A percentile compares a stretch with the other conserved stretches of the same genome.
These are phyloP conservation scores for Pomacea maculata DNA, from an alignment of 1,140 invertebrate species.

Conservation along the genomic window DNA sequence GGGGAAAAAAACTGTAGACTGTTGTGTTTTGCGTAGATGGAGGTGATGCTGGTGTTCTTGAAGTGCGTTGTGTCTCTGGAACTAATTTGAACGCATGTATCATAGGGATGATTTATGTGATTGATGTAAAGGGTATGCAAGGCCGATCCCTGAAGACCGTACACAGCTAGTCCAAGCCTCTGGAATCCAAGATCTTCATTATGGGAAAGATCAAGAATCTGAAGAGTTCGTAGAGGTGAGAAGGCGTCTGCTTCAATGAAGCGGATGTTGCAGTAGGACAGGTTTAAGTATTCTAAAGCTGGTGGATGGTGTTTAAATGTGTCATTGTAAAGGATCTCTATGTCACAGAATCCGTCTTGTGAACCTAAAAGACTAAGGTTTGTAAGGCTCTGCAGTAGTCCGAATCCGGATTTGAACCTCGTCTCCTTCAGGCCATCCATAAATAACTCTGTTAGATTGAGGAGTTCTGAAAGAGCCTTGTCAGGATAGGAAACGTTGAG, in stretches of 20 bases:
- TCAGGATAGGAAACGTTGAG: not conserved
- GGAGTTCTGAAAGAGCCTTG: not conserved
- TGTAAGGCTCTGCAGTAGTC: not conserved
- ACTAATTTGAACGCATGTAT: not conserved
- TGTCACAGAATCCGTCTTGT: not conserved
- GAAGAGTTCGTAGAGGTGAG: conserved; percentile 4
- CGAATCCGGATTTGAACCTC: not conserved
- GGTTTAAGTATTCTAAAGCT: conserved; percentile 19
- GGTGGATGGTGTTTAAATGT: not conserved
- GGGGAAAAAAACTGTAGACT: not conserved
- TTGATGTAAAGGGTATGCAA: conserved; percentile 2
- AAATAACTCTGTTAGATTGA: not conserved
- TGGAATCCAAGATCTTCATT: conserved; percentile 16
- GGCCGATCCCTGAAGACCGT: conserved; percentile 16
- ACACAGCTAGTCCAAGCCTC: conserved; percentile 2
- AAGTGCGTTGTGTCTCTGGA: conserved; percentile 10
- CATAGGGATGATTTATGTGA: conserved; percentile 1
- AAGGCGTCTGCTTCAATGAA: conserved; percentile 15
- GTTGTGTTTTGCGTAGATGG: not conserved
- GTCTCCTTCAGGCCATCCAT: not conserved
- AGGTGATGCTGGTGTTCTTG: conserved; percentile 17
- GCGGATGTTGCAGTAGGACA: conserved; percentile 22
- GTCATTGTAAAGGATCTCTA: not conserved
- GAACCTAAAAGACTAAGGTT: not conserved
- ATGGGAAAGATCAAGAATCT: conserved; percentile 21